Base-by-base conservation (phyloP, 2,888 invertebrate genomes). In the Cephus sareptanus region DNA sequence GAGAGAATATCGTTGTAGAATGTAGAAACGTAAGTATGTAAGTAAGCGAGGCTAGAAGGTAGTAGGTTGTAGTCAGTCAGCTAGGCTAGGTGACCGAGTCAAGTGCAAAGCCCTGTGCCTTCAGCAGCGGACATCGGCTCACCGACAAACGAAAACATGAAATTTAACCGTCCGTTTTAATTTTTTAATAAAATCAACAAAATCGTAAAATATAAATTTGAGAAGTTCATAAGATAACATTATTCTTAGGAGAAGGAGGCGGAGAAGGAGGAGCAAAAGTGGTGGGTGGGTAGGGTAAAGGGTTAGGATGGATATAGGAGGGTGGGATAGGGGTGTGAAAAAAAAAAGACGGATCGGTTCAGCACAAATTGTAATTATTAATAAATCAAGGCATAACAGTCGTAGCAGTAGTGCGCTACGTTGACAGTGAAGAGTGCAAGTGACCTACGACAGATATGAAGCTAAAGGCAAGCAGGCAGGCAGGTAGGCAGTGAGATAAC, bases 81-180 rank as follows among this genome's bases (percentile, higher is more conserved):
- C 87, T 90, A 89, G 90, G 87, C 85, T 91, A 91, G 91, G 91
- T 91, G 91, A 91, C 90, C 91, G 91, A 90, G 91, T 90, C 91
- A 90, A 91, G 91, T 91, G 91, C 91, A 91, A 91, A 91, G 90
- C 90, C 90, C 87, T 91, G 91, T 91, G 91, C 91, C 91, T 91
- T 91, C 89, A 91, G 90, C 90, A 90, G 89, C 90, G 90, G 91
- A 91, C 89, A 91, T 91, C 91, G 91, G 91, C 89, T 91, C 91
- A 91, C 91, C 90, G 87, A 90, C 88, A 88, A 86, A 88, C 85
- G 82, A 83, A 85, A 85, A 83, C 81, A 87, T 87, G 85, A 88
- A 91, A 91, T 90, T 89, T 87, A 90, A 90, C 90, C 90, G 90
- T 90, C 90, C 90, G 90, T 89, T 89, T 89, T 89, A 90, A 90